Conservation (phyloP, 2,797 vertebrate species). For the Antrozous pallidus region DNA sequence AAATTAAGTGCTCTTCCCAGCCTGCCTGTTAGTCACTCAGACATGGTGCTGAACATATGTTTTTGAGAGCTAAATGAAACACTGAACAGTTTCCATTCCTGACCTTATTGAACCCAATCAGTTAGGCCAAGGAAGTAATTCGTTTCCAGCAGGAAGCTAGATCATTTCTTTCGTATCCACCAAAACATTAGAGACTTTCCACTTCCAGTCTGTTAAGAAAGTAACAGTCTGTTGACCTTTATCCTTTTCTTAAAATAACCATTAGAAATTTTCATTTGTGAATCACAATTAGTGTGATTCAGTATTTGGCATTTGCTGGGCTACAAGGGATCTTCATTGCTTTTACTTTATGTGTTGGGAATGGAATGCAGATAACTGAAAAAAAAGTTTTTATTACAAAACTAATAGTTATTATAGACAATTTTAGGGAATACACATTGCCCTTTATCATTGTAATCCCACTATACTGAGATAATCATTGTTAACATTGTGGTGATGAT, state of each 20-base stretch:
- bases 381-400: background rate
- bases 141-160: background rate
- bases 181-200: background rate
- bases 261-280: background rate
- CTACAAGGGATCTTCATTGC: background rate
- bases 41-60: background rate
- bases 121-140: slow-evolving; percentile 40
- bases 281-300: background rate
- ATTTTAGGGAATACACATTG: background rate
- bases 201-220: background rate
- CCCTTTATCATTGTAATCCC: background rate
- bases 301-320: background rate
- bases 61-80: slow-evolving; percentile 39
- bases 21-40: background rate
- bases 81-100: background rate
- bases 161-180: background rate
- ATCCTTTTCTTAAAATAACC: background rate
- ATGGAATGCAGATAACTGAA: background rate
- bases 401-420: slow-evolving; percentile 13
- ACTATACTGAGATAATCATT: background rate
- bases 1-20: background rate
- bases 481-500: background rate
- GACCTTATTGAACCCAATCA: background rate
- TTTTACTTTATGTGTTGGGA: slow-evolving; percentile 6
- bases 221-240: background rate